Percentiles rank a stretch among this genome's conserved stretches.
These are phyloP conservation scores for Marmota flaviventris DNA, from an alignment of 2,113 vertebrate species.

Conservation along the genomic window DNA sequence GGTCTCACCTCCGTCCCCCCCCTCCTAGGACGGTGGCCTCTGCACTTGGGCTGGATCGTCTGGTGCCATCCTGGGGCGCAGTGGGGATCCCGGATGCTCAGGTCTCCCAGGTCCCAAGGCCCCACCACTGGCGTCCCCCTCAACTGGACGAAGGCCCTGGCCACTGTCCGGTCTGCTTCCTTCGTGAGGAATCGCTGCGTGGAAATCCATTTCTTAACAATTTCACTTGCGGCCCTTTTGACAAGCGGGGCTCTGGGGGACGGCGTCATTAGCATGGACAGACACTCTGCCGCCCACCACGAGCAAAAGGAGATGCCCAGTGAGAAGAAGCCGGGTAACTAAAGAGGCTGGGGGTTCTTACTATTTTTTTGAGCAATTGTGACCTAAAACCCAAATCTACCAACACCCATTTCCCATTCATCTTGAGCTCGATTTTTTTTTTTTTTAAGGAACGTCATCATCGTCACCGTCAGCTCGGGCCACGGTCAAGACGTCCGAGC, in stretches of 20 bases:
- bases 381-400: slow-evolving; percentile 58
- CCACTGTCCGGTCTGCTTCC: slow-evolving; percentile 8
- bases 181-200: slow-evolving; percentile 43
- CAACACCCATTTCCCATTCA: slow-evolving; percentile 36
- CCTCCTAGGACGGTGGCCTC: not conserved
- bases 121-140: not conserved
- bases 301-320: not conserved
- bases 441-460: too few relatives aligned
- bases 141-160: not conserved
- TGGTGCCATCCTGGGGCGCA: not conserved
- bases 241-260: slow-evolving; percentile 57
- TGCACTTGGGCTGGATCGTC: fast-evolving
- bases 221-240: slow-evolving; percentile 63
- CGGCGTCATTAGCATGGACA: slow-evolving; percentile 10
- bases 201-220: slow-evolving; percentile 71
- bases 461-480: not conserved
- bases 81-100: fast-evolving
- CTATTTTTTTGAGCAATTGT: slow-evolving; percentile 70
- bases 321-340: slow-evolving; percentile 58
- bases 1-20: not conserved
- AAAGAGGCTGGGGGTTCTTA: slow-evolving; percentile 54
- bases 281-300: not conserved
- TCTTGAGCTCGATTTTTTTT: not conserved
- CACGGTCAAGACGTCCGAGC: not conserved
- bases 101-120: not conserved